Base-by-base conservation (phyloP, 1,140 invertebrate genomes). In the Sycobia sp. region DNA sequence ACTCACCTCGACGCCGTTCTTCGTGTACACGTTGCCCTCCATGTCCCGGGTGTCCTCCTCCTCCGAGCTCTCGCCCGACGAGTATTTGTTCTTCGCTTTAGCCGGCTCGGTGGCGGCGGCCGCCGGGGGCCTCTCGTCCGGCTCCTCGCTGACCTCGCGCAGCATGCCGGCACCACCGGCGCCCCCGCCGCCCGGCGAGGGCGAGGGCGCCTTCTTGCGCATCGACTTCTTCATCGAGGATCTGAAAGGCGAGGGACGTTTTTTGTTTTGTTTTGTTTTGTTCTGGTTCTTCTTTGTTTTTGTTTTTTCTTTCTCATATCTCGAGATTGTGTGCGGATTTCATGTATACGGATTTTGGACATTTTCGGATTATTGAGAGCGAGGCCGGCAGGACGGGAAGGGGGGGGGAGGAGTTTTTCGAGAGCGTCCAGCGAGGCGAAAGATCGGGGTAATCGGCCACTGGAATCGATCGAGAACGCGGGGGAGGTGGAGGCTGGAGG, bases 11-110 rank as follows among this genome's bases (percentile, higher is more conserved):
- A 88, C 79, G 62, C 92, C 92, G 67, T 85, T 85, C 25, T 90
- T 88, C 3, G 90, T 89, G 65, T 88, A 85, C 29, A 90, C 91
- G 66, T 90, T 88, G 55, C 92, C 92, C 73, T 92, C 90, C 69
- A 91, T 73, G 43, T 91, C 86, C 22, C 89, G 82, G 27, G 86
- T 87, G 68, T 93, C 90, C 65, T 88, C 85, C 58, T 91, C 87
- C 11, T 90, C 89, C 10, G 80, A 81, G 60, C 80, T 82, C 59
- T 90, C 89, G 27, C 86, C 85, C 18, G 83, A 84, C 14, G 77
- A 80, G 36, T 82, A 79, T 54, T 79, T 82, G 53, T 57, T 47
- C 22, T 55, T 67, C 29, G 4, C 5, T 11, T 32, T 32, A n/a
- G n/a, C n/a, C 1, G 64, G 22, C 0, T 65, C 20, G 38, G 77